Base-by-base conservation (phyloP, 2,797 vertebrate species). In the Bovichtus diacanthus region DNA sequence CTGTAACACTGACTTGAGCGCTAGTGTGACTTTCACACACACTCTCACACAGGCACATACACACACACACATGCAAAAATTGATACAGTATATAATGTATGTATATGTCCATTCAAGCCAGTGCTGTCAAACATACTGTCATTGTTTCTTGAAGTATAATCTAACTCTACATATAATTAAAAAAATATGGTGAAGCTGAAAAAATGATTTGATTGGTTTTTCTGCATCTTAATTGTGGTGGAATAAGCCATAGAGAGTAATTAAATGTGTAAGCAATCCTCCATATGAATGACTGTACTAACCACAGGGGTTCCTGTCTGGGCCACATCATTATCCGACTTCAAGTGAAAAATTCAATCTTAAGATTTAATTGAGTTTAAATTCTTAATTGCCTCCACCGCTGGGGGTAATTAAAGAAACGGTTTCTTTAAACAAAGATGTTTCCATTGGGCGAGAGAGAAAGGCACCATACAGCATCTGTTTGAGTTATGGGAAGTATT, bases 371-470 rank as follows among this genome's bases (percentile, higher is more conserved):
- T 76, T 84, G 63, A 79, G 80, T 74, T 87, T 80, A 60, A 68
- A 84, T 76, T 80, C 43, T 23, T 80, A 89, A 92, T 76, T 88
- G 76, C 56, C 36, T 76, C 39, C 65, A 70, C 66, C 44, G 5
- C 82, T 72, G 76, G 74, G 74, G 72, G 29, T 70, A 81, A 87
- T 86, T 81, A 74, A 77, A 90, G 61, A 78, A 75, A 84, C 59
- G 7, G 51, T 78, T 82, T 64, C 11, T 81, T 62, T 55, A 39
- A 83, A 69, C 29, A 83, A 64, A 78, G 27, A 41, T 34, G 25
- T 80, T 84, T 82, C 36, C 27, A 76, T 49, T n/a, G 38, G 53
- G 58, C 2, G 2, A 59, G 21, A 38, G 34, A 27, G 16, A 67
- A 31, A n/a, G 29, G 11, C 66, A n/a, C 11, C 47, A 11, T 23